Evolutionary conservation across 2,113 vertebrate genomes (phyloP).

Genomic region (Heterotilapia buettikoferi): DNA sequence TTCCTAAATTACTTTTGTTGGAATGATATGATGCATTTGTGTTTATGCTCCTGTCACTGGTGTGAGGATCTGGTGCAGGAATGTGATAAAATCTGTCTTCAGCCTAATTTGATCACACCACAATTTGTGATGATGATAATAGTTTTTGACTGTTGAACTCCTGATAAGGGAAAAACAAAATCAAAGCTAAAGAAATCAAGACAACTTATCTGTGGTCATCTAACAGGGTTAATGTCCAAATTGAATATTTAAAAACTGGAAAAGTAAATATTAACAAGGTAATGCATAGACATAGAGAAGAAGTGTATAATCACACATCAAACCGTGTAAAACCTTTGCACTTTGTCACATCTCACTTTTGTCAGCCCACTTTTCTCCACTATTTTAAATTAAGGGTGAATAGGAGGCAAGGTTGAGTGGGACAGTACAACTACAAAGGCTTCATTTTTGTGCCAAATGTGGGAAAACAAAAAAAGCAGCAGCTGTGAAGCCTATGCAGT

Average conservation of each 20-base stretch:
- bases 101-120: neutral
- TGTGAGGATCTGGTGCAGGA: neutral
- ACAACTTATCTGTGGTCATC: neutral
- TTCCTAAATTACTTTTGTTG: neutral
- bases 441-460: neutral
- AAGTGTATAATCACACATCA: neutral
- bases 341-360: neutral
- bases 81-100: neutral
- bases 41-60: neutral
- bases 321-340: neutral
- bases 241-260: neutral
- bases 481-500: neutral
- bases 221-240: neutral
- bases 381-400: neutral
- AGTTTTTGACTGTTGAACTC: neutral
- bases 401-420: neutral
- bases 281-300: neutral
- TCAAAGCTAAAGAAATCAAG: neutral
- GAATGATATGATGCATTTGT: neutral
- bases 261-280: neutral
- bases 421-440: neutral
- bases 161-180: neutral
- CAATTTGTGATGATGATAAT: neutral
- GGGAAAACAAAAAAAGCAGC: neutral
- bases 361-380: neutral